phyloP scores from a whole-genome alignment of 1,140 invertebrate species.

The Eupristina koningsbergeri region DNA sequence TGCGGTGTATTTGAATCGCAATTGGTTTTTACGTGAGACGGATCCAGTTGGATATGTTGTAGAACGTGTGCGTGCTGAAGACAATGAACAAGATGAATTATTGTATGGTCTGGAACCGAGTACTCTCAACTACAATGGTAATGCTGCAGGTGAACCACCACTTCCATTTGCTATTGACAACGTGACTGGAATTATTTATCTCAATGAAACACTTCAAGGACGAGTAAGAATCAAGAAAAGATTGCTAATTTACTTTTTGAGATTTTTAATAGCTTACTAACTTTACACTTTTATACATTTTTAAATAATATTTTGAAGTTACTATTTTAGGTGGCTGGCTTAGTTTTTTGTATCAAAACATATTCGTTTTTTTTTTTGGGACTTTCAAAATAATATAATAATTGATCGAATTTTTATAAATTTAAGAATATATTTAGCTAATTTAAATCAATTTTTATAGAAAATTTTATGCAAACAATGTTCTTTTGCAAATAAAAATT shows the following conservation, averaged over 20 bases:
- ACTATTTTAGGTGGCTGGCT: too few relatives aligned
- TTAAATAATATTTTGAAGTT: too few relatives aligned
- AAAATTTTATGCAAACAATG: too few relatives aligned
- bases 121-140: constrained; percentile 60
- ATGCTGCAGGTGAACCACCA: constrained; percentile 59
- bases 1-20: constrained; percentile 75
- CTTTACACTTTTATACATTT: too few relatives aligned
- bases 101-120: constrained; percentile 77
- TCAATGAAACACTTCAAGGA: constrained; percentile 80
- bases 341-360: too few relatives aligned
- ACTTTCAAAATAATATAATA: too few relatives aligned
- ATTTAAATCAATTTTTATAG: too few relatives aligned
- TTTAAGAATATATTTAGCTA: too few relatives aligned
- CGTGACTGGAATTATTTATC: constrained; percentile 79
- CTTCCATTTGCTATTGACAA: constrained; percentile 82
- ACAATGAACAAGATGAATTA: constrained; percentile 77
- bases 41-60: constrained; percentile 79
- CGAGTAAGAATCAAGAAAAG: constrained; percentile 72
- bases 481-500: too few relatives aligned
- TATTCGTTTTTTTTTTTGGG: too few relatives aligned
- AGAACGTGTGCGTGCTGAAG: constrained; percentile 75
- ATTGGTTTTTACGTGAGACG: constrained; percentile 79
- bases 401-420: too few relatives aligned
- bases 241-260: background rate
- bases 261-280: background rate